Conservation (phyloP, 1,140 invertebrate species). For the Zaprionus kolodkinae region DNA sequence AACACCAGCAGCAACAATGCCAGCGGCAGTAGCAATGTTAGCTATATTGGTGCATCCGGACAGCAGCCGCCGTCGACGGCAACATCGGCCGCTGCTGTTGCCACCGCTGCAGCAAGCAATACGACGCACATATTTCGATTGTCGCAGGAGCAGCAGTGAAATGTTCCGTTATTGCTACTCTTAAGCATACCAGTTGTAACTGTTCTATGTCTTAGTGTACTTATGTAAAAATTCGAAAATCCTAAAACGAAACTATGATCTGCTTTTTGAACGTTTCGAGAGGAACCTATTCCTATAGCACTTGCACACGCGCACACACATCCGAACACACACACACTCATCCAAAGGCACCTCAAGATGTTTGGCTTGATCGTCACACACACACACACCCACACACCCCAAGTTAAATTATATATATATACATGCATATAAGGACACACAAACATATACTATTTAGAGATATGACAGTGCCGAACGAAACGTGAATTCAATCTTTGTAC, state of each 20-base stretch:
- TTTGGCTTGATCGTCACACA: slow-evolving; percentile 28
- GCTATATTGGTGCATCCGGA: slow-evolving; percentile 57
- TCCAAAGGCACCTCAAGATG: slow-evolving; percentile 29
- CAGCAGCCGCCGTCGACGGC: slow-evolving; percentile 65
- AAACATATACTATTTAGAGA: slow-evolving; percentile 17
- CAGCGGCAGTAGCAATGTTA: slow-evolving; percentile 37
- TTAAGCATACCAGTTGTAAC: slow-evolving; percentile 54
- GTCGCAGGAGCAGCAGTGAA: slow-evolving; percentile 72
- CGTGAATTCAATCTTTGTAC: slow-evolving; percentile 65
- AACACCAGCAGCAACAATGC: slow-evolving; percentile 22
- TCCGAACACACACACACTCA: slow-evolving; percentile 25
- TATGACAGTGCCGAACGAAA: slow-evolving; percentile 47
- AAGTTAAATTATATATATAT: slow-evolving; percentile 70
- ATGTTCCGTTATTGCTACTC: slow-evolving; percentile 36
- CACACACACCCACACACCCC: slow-evolving; percentile 25
- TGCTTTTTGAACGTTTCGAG: slow-evolving; percentile 45
- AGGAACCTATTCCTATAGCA: slow-evolving; percentile 45
- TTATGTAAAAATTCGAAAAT: slow-evolving; percentile 72
- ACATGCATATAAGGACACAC: slow-evolving; percentile 58
- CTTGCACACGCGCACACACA: not conserved
- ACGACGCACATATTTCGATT: slow-evolving; percentile 77
- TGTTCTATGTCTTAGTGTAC: slow-evolving; percentile 76
- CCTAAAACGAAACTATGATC: slow-evolving; percentile 24
- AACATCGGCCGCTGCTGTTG: slow-evolving; percentile 74
- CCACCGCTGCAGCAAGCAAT: slow-evolving; percentile 79